Percentiles rank a stretch among this genome's conserved stretches.
phyloP scores from a whole-genome alignment of 1,140 invertebrate species.

The Drosophila nasuta region DNA sequence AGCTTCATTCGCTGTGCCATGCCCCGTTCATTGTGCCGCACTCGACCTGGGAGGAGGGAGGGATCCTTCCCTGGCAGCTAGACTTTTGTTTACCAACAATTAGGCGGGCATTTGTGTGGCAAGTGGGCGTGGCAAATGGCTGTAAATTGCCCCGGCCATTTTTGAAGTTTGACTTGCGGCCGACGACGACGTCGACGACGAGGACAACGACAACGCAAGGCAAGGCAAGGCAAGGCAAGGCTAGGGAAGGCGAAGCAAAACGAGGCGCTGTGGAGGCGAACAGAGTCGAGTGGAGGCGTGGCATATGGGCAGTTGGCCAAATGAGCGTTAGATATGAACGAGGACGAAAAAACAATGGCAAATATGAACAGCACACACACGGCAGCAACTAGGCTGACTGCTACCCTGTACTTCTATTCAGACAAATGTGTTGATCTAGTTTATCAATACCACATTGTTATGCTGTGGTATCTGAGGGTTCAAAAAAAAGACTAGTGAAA shows the following conservation, averaged over 20 bases:
- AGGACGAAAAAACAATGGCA: neutral
- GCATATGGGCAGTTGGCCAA: slow-evolving; percentile 36
- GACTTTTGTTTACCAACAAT: slow-evolving; percentile 80
- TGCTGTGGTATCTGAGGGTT: too few relatives aligned
- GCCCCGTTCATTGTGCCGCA: slow-evolving; percentile 36
- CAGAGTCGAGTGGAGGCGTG: slow-evolving; percentile 4
- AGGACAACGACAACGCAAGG: too few relatives aligned
- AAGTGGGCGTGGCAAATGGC: slow-evolving; percentile 66
- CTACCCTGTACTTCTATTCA: slow-evolving; percentile 1
- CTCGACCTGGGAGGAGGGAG: slow-evolving; percentile 13
- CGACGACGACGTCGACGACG: slow-evolving; percentile 3
- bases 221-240: too few relatives aligned
- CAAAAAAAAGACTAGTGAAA: too few relatives aligned
- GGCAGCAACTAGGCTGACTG: neutral
- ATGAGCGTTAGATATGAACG: slow-evolving; percentile 14
- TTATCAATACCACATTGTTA: too few relatives aligned
- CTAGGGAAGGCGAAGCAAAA: too few relatives aligned
- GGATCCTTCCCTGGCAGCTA: neutral
- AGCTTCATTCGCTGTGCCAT: slow-evolving; percentile 1
- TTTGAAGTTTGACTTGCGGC: slow-evolving; percentile 49
- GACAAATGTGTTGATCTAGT: too few relatives aligned
- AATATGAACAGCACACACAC: neutral
- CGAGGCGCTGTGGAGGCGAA: neutral
- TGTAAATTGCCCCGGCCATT: slow-evolving; percentile 73
- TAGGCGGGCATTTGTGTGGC: slow-evolving; percentile 57